A percentile compares a stretch with the other conserved stretches of the same genome.
These are phyloP conservation scores for Papilio protenor DNA, from an alignment of 2,888 invertebrate genomes.

Conservation along the genomic window DNA sequence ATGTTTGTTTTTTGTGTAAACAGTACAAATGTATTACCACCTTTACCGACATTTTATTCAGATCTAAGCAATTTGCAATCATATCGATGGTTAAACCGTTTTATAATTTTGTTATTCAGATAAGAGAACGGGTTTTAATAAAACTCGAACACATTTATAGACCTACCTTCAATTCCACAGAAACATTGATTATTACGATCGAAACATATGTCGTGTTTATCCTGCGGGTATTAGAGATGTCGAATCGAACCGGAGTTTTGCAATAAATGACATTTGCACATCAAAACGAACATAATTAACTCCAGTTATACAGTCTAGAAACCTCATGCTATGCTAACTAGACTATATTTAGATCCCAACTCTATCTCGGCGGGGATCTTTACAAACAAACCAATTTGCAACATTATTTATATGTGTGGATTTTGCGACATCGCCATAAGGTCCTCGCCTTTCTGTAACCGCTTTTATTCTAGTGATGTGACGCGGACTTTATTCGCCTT, in stretches of 20 bases:
- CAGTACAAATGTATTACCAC: slow-evolving; percentile 2
- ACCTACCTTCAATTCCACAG: background rate
- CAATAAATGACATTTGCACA: slow-evolving; percentile 34
- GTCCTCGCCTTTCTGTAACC: slow-evolving; percentile 60
- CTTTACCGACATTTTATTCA: slow-evolving; percentile 13
- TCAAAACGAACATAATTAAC: slow-evolving; percentile 40
- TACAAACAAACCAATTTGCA: slow-evolving; percentile 71
- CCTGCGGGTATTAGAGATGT: slow-evolving; percentile 17
- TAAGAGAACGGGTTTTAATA: background rate
- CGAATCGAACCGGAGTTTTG: slow-evolving; percentile 17
- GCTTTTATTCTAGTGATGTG: slow-evolving; percentile 48
- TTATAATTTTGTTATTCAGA: slow-evolving; percentile 15
- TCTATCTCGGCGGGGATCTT: slow-evolving; percentile 59
- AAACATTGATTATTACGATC: slow-evolving; percentile 31
- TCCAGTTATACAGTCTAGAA: slow-evolving; percentile 41
- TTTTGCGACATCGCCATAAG: slow-evolving; percentile 54
- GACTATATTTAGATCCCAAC: slow-evolving; percentile 60
- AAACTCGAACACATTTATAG: background rate
- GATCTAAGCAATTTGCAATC: slow-evolving; percentile 18
- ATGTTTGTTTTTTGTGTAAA: slow-evolving; percentile 2
- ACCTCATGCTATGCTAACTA: slow-evolving; percentile 56
- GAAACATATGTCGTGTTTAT: slow-evolving; percentile 37
- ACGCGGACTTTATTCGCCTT: slow-evolving; percentile 27
- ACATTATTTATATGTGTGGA: slow-evolving; percentile 61
- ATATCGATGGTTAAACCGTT: slow-evolving; percentile 9